Conservation (phyloP, 92 coral and sea anemone species). For the Chrysogorgia sp. region DNA sequence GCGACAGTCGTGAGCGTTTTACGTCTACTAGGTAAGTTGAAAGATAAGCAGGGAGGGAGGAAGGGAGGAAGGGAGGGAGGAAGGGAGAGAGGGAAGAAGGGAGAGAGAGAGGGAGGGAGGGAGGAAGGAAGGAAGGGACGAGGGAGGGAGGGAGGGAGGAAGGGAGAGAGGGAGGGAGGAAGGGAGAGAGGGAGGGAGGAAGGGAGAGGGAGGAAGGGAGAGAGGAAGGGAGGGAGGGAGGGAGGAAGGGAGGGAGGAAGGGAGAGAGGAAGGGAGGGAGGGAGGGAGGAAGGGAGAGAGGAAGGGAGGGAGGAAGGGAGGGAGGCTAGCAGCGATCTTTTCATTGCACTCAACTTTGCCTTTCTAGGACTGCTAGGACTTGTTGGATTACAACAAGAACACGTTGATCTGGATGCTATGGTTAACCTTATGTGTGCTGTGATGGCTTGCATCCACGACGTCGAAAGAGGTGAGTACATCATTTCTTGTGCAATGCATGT, state of each 20-base stretch:
- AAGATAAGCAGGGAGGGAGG: too few species aligned
- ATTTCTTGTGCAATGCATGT: not conserved
- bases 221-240: constrained; percentile 51
- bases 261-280: constrained; percentile 47
- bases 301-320: not conserved
- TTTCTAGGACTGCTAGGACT: constrained; percentile 19
- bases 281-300: constrained; percentile 45
- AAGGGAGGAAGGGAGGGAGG: constrained; percentile 52
- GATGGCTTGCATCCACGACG: constrained; percentile 22
- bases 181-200: too few species aligned
- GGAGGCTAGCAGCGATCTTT: too few species aligned
- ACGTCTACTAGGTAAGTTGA: constrained; percentile 71
- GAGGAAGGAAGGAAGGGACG: not conserved
- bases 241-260: too few species aligned
- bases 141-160: constrained; percentile 49
- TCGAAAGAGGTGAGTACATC: constrained; percentile 1
- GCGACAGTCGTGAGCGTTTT: constrained; percentile 59
- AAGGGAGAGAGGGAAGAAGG: too few species aligned
- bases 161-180: constrained; percentile 51
- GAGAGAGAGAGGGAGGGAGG: constrained; percentile 47
- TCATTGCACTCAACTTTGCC: not conserved
- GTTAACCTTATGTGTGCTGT: constrained; percentile 59
- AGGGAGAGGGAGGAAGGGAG: too few species aligned
- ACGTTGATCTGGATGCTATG: constrained; percentile 31
- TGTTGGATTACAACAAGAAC: constrained; percentile 23